Conservation (phyloP, 1,140 invertebrate species). For the Pectinophora gossypiella region DNA sequence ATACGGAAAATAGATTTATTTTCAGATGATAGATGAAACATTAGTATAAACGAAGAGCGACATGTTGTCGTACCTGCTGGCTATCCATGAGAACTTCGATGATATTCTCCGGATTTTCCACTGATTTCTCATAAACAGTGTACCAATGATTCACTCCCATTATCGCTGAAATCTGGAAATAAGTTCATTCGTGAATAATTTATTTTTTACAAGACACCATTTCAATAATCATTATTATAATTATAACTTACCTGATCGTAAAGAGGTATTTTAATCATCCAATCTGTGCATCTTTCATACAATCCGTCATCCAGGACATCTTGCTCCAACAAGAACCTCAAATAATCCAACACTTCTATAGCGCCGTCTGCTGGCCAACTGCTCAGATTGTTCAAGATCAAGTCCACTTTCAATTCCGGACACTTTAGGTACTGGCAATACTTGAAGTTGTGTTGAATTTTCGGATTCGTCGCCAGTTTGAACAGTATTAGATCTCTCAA, state of each 20-base stretch:
- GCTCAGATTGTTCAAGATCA: slow-evolving; percentile 59
- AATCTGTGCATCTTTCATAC: slow-evolving; percentile 58
- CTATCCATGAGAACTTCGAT: slow-evolving; percentile 62
- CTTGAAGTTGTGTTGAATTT: slow-evolving; percentile 60
- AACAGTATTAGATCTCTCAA: slow-evolving; percentile 65
- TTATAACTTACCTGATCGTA: slow-evolving; percentile 59
- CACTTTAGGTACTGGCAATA: slow-evolving; percentile 64
- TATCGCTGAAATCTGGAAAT: slow-evolving; percentile 52
- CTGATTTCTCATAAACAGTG: slow-evolving; percentile 48
- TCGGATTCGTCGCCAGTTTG: slow-evolving; percentile 59
- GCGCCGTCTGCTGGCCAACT: slow-evolving; percentile 65
- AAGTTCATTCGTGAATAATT: slow-evolving; percentile 8
- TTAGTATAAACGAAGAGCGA: no score
- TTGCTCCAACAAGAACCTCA: slow-evolving; percentile 49
- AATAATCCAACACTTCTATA: slow-evolving; percentile 60
- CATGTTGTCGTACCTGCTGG: slow-evolving; percentile 42
- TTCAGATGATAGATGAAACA: slow-evolving; percentile 1
- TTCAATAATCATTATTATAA: not conserved
- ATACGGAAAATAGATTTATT: not conserved
- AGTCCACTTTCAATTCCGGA: slow-evolving; percentile 53
- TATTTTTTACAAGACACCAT: no score
- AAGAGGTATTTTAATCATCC: slow-evolving; percentile 65
- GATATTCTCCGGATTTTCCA: slow-evolving; percentile 54
- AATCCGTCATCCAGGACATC: slow-evolving; percentile 46
- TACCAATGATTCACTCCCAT: slow-evolving; percentile 58